Conservation (phyloP, 2,113 vertebrate species). For the Gambusia affinis region DNA sequence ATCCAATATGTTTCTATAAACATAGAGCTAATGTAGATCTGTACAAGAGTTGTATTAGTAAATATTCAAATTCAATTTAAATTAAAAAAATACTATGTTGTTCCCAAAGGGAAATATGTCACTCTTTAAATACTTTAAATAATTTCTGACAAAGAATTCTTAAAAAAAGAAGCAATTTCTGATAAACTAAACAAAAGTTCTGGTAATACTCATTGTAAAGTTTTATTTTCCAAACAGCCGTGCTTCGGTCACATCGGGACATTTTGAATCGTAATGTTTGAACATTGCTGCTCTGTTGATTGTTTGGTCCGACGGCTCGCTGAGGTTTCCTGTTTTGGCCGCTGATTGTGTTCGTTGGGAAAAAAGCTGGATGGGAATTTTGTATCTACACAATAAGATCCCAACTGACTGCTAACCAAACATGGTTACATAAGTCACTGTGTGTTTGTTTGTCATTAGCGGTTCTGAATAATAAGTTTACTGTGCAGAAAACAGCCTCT, state of each 20-base stretch:
- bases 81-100: too few species aligned
- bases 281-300: conserved; percentile 9
- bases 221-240: not conserved
- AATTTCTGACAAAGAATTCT: too few species aligned
- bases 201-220: not conserved
- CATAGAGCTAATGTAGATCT: too few species aligned
- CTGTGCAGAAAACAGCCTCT: not conserved
- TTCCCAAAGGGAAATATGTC: too few species aligned
- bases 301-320: conserved; percentile 4
- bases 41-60: too few species aligned
- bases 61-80: too few species aligned
- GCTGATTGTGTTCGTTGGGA: conserved; percentile 15
- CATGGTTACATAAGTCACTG: conserved; percentile 4
- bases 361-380: conserved; percentile 11
- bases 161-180: too few species aligned
- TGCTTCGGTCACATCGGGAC: not conserved
- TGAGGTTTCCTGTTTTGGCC: conserved; percentile 30
- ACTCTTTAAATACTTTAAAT: too few species aligned
- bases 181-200: too few species aligned
- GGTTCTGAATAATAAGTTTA: conserved; percentile 1
- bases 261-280: not conserved
- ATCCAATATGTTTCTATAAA: too few species aligned
- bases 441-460: conserved; percentile 10
- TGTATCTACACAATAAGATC: conserved; percentile 25
- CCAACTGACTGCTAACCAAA: not conserved